Evolutionary conservation across 2,113 vertebrate species (phyloP).

Genomic region (Trogon melanurus): DNA sequence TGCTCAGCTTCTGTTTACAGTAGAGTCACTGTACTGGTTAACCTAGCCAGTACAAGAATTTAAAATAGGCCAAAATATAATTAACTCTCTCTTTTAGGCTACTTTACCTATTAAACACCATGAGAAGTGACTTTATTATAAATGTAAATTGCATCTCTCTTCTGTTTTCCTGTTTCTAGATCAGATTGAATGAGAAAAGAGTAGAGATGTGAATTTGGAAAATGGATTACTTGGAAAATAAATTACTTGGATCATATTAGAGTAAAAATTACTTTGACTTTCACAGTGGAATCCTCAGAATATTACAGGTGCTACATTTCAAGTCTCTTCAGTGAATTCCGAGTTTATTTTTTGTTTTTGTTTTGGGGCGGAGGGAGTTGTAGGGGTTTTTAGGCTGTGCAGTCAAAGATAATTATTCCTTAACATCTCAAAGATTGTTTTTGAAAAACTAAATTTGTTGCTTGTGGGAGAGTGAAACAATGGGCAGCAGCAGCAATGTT

Average conservation of each 20-base stretch:
- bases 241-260: not conserved
- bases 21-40: accelerated
- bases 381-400: not conserved
- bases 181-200: not conserved
- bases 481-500: not conserved
- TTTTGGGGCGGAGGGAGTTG: accelerated
- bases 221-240: not conserved
- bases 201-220: accelerated
- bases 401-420: not conserved
- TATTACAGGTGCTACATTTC: not conserved
- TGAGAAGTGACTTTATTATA: not conserved
- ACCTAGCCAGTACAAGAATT: not conserved
- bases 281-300: not conserved
- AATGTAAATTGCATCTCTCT: not conserved
- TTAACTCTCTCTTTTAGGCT: not conserved
- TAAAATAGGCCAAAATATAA: not conserved
- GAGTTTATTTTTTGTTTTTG: not conserved
- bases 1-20: not conserved
- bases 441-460: not conserved
- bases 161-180: not conserved
- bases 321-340: not conserved
- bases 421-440: not conserved
- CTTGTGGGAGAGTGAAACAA: not conserved
- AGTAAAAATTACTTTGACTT: not conserved
- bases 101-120: not conserved